Evolutionary conservation across 2,888 invertebrate species (phyloP).

Genomic region (Amiota communis): DNA sequence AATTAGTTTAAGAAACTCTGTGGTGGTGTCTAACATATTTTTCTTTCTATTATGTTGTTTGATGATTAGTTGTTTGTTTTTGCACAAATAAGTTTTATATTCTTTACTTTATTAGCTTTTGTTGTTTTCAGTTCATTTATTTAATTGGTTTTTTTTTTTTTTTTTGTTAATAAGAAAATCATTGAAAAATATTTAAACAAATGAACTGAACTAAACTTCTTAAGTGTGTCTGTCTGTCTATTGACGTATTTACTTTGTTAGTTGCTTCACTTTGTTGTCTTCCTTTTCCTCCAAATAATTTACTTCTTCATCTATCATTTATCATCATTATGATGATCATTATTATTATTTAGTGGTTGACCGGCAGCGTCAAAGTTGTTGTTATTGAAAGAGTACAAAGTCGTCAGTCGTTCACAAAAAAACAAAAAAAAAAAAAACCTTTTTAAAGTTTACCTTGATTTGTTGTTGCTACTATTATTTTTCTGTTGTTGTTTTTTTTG

Average conservation of each 20-base stretch:
- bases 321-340: background rate
- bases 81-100: too few relatives aligned
- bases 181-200: too few relatives aligned
- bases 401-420: slow-evolving; percentile 9
- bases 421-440: slow-evolving; percentile 18
- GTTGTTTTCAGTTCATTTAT: too few relatives aligned
- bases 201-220: too few relatives aligned
- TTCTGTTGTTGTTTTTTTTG: slow-evolving; percentile 19
- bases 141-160: too few relatives aligned
- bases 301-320: background rate
- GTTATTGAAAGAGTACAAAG: slow-evolving; percentile 26
- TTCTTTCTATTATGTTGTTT: too few relatives aligned
- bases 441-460: slow-evolving; percentile 44
- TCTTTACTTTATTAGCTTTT: too few relatives aligned
- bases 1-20: too few relatives aligned
- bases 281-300: background rate
- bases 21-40: too few relatives aligned
- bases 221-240: background rate
- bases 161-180: too few relatives aligned
- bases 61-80: too few relatives aligned
- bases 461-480: slow-evolving; percentile 24
- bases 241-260: background rate
- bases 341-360: background rate
- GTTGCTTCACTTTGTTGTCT: background rate
- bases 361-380: slow-evolving; percentile 17